Conservation (phyloP, 2,888 invertebrate genomes). For the Galerucella pusilla region DNA sequence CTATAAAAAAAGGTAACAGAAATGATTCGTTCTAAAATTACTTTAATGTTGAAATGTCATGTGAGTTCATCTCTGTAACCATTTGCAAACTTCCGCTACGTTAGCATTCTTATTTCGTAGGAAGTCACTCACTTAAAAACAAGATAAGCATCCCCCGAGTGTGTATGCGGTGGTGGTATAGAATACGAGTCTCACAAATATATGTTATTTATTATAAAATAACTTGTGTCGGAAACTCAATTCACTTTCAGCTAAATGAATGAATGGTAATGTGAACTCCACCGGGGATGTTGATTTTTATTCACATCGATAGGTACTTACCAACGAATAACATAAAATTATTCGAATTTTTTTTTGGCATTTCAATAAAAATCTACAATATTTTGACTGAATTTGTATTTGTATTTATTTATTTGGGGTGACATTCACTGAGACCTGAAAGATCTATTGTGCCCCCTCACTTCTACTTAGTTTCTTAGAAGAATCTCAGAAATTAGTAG, state of each 20-base stretch:
- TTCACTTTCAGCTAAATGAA: not conserved
- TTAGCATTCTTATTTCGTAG: conserved; percentile 28
- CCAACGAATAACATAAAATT: no score
- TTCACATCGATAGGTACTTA: not conserved
- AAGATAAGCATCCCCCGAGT: conserved; percentile 31
- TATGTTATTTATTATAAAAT: not conserved
- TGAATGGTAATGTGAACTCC: not conserved
- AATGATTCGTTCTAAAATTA: not conserved
- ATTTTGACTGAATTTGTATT: no score
- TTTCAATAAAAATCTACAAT: no score
- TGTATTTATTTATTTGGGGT: no score
- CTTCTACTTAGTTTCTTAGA: no score
- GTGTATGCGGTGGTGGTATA: not conserved
- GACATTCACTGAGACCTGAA: no score
- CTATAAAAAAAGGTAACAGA: not conserved
- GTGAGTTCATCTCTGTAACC: conserved; percentile 6
- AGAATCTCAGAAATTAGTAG: no score
- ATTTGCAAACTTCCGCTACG: conserved; percentile 19
- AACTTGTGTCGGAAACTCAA: not conserved
- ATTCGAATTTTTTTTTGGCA: no score
- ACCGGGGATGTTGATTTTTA: not conserved
- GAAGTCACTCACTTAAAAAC: conserved; percentile 34
- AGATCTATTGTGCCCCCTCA: no score
- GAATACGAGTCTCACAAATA: not conserved
- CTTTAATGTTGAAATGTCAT: not conserved